A percentile compares a stretch with the other conserved stretches of the same genome.
Conservation (phyloP, 1,140 invertebrate genomes). For the Aporrectodea caliginosa region DNA sequence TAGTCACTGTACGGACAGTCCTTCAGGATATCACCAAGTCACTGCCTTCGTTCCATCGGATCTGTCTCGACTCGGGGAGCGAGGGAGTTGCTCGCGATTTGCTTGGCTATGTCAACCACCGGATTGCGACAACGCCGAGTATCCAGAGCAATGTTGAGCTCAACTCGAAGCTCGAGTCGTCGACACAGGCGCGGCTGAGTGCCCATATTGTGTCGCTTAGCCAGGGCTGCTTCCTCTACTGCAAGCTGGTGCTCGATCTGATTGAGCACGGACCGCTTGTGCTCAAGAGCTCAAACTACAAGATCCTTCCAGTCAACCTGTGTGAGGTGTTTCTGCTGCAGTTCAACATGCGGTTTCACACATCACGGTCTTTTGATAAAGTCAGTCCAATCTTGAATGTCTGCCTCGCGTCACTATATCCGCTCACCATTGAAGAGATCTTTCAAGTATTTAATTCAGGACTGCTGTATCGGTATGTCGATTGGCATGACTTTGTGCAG, state of each 20-base stretch:
- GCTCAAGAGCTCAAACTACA: constrained; percentile 86
- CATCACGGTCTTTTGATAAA: constrained; percentile 81
- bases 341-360: constrained; percentile 88
- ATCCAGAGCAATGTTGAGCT: constrained; percentile 78
- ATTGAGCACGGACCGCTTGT: constrained; percentile 88
- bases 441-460: constrained; percentile 88
- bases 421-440: constrained; percentile 82
- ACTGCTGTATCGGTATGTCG: constrained; percentile 63
- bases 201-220: constrained; percentile 77
- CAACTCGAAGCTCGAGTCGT: constrained; percentile 61
- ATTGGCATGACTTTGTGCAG: constrained; percentile 49
- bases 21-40: constrained; percentile 73
- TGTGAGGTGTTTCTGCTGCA: constrained; percentile 87
- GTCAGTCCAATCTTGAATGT: constrained; percentile 71
- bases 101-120: constrained; percentile 77
- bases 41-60: constrained; percentile 69
- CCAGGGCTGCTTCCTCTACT: constrained; percentile 84
- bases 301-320: constrained; percentile 80
- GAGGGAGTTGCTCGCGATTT: constrained; percentile 65
- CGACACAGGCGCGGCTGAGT: constrained; percentile 71
- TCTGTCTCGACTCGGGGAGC: constrained; percentile 52
- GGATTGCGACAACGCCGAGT: constrained; percentile 70
- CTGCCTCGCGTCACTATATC: constrained; percentile 78
- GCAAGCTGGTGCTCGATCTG: constrained; percentile 87
- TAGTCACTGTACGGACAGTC: constrained; percentile 80